These are phyloP conservation scores for Bactericera cockerelli DNA, from an alignment of 1,140 invertebrate genomes.

Conservation along the genomic window DNA sequence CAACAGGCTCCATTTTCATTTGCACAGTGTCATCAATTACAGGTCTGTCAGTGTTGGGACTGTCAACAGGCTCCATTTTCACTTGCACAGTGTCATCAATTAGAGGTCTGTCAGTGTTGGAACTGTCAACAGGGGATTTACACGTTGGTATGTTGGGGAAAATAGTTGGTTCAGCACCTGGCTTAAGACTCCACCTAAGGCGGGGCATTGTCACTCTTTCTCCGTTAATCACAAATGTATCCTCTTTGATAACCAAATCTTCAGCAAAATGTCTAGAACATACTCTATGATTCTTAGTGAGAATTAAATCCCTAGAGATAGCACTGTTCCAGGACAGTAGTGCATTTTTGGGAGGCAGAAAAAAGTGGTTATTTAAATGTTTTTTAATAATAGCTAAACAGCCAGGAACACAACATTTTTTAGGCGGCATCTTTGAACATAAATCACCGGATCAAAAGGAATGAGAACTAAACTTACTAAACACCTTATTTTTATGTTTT, in stretches of 20 bases:
- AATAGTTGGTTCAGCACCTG: neutral
- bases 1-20: no score
- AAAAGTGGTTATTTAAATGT: neutral
- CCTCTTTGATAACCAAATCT: neutral
- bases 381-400: neutral
- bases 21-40: no score
- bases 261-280: neutral
- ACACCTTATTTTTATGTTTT: no score
- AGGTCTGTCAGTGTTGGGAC: no score
- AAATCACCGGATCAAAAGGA: no score
- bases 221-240: neutral
- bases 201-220: neutral
- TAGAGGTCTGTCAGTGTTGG: no score
- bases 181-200: neutral
- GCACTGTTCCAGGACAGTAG: neutral
- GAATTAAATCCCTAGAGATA: neutral
- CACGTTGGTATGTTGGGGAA: neutral
- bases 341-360: neutral
- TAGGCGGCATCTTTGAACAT: no score
- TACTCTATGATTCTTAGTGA: neutral
- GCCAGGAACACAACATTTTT: neutral
- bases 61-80: no score
- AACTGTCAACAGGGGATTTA: neutral
- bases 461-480: no score
- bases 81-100: no score